Conservation (phyloP, 64 coral and sea anemone species). For the Stichodactyla mertensii region DNA sequence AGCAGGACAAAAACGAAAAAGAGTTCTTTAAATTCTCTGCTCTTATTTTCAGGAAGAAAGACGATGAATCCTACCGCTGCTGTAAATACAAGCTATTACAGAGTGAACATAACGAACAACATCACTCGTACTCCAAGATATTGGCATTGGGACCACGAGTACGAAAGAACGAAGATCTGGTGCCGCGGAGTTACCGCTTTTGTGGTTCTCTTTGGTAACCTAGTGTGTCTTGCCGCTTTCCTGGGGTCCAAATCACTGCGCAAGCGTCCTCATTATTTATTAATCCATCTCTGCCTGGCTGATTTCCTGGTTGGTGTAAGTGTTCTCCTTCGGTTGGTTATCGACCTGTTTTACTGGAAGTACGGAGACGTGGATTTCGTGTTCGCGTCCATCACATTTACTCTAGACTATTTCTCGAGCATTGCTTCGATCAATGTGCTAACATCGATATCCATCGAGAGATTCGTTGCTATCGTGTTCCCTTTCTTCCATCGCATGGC, state of each 20-base stretch:
- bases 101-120: neutral
- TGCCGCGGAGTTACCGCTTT: neutral
- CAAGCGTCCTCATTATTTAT: conserved; percentile 1
- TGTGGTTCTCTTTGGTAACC: neutral
- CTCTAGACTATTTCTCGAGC: conserved; percentile 27
- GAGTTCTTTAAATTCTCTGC: no score
- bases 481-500: conserved; percentile 10
- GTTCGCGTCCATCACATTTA: conserved; percentile 6
- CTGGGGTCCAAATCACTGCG: conserved; percentile 6
- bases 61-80: neutral
- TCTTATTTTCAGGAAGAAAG: neutral
- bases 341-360: conserved; percentile 11
- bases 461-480: conserved; percentile 20
- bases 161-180: neutral
- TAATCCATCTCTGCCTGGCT: conserved; percentile 17
- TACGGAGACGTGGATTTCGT: neutral
- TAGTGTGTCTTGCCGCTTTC: neutral
- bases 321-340: neutral
- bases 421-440: conserved; percentile 12
- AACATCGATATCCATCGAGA: conserved; percentile 4
- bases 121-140: neutral
- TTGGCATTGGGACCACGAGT: neutral
- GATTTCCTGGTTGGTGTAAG: conserved; percentile 31
- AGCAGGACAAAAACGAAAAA: no score
- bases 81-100: neutral